Evolutionary conservation across 2,113 vertebrate species (phyloP).

Genomic region (Todiramphus chloris): DNA sequence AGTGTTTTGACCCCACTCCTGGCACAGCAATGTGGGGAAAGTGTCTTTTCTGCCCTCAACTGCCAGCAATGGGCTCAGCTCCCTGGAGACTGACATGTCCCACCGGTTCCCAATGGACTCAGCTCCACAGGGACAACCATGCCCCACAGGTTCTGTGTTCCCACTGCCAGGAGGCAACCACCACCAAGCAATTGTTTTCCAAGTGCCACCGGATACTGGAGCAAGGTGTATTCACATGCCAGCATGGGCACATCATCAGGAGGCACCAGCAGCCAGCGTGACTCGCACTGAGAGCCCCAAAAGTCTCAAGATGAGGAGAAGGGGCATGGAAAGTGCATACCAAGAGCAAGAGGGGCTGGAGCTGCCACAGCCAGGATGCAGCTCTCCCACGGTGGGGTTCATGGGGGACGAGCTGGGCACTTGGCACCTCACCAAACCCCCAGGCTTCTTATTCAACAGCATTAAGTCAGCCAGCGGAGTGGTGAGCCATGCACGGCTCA

Average conservation of each 20-base stretch:
- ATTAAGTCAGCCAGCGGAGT: not conserved
- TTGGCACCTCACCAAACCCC: slow-evolving; percentile 1
- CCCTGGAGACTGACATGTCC: not conserved
- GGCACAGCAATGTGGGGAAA: accelerated
- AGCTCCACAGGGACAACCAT: accelerated
- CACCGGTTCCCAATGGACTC: not conserved
- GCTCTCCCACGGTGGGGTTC: not conserved
- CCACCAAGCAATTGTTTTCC: not conserved
- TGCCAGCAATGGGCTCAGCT: not conserved
- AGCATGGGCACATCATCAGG: accelerated
- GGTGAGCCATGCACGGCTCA: slow-evolving; percentile 41
- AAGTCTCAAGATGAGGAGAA: not conserved
- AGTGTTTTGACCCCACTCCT: not conserved
- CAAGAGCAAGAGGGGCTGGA: not conserved
- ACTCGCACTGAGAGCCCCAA: accelerated
- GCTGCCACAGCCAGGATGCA: no score
- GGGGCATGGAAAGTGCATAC: accelerated
- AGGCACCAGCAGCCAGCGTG: accelerated
- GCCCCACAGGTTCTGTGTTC: accelerated
- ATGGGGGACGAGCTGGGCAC: accelerated
- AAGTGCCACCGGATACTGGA: not conserved
- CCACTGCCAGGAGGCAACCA: not conserved
- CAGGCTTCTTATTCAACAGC: not conserved
- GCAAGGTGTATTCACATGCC: accelerated
- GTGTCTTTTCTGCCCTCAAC: not conserved